Evolutionary conservation across 2,797 vertebrate genomes (phyloP).

Genomic region (Dicrostonyx torquatus): DNA sequence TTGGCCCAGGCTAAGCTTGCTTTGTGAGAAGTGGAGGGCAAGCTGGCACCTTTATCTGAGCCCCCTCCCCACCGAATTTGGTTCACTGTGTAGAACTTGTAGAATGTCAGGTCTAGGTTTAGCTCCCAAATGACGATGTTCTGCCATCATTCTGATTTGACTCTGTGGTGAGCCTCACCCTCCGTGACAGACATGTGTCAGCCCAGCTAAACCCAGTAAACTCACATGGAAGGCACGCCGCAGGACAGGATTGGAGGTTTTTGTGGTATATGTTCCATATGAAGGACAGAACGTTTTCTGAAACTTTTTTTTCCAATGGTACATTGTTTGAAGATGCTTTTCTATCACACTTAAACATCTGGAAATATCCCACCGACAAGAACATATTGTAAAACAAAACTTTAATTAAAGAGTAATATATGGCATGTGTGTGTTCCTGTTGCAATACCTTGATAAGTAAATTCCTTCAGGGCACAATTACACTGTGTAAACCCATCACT

Average conservation of each 20-base stretch:
- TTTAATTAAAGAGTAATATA: constrained; percentile 75
- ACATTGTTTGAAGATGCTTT: constrained; percentile 25
- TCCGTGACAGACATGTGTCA: not conserved
- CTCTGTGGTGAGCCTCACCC: not conserved
- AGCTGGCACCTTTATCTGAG: accelerated
- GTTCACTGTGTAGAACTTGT: not conserved
- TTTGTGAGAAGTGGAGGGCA: not conserved
- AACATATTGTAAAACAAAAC: constrained; percentile 61
- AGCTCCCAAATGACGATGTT: not conserved
- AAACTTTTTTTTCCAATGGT: not conserved
- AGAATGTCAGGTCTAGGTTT: not conserved
- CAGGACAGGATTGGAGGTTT: not conserved
- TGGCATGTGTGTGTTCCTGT: constrained; percentile 55
- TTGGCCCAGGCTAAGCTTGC: not conserved
- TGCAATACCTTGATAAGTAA: constrained; percentile 53
- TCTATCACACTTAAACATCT: constrained; percentile 57
- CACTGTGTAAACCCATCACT: constrained; percentile 25
- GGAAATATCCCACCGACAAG: constrained; percentile 47
- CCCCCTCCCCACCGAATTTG: not conserved
- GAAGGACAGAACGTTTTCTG: not conserved
- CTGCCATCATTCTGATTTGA: not conserved
- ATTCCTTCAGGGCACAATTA: constrained; percentile 14
- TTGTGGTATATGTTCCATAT: not conserved
- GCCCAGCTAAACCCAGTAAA: not conserved
- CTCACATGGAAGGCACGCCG: not conserved